Base-by-base conservation (phyloP, 2,888 invertebrate genomes). In the Yponomeuta malinellus region DNA sequence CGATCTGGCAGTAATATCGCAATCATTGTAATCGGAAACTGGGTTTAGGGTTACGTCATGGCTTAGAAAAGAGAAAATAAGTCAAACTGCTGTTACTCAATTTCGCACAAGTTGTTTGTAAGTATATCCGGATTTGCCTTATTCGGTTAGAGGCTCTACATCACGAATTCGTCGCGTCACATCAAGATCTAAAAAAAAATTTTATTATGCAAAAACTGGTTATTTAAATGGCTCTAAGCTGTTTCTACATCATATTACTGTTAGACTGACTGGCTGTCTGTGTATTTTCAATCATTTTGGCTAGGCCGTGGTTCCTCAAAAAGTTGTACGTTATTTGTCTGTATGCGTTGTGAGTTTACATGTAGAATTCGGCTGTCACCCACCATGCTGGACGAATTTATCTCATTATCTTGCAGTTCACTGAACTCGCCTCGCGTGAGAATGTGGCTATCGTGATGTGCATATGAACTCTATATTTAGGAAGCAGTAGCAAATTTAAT, bases 131-230 rank as follows among this genome's bases (percentile, higher is more conserved):
- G 52, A 59, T 59, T 59, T 59, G 52, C 52, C 52, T 15, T 15
- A 59, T 59, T 43, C 43, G 15, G 52, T 12, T 12, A 15, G 15
- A 15, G 5, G 52, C 52, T 59, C 0, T 9, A 52, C 52, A 59
- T 59, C 52, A 59, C 52, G 52, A 59, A 15, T 59, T 59, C 52
- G 52, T 59, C 52, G 12, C 1, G 52, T 12, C 15, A 59, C 15
- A 59, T 59, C 52, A 59, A 59, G 52, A 15, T 15, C 15, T 59
- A 15, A 15, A 12, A 15, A 59, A 2, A 0, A 59, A 8, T 43
- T 43, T 59, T 12, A 59, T 59, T 59, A 59, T 59, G 52, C 52
- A 59, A 59, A 59, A 59, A 59, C 52, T 59, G 52, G 52, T 59
- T 59, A 59, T 59, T 59, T 5, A 59, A 15, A 59, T 59, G 3